Conservation (phyloP, 2,888 invertebrate genomes). For the Sinohyriopsis cumingii region DNA sequence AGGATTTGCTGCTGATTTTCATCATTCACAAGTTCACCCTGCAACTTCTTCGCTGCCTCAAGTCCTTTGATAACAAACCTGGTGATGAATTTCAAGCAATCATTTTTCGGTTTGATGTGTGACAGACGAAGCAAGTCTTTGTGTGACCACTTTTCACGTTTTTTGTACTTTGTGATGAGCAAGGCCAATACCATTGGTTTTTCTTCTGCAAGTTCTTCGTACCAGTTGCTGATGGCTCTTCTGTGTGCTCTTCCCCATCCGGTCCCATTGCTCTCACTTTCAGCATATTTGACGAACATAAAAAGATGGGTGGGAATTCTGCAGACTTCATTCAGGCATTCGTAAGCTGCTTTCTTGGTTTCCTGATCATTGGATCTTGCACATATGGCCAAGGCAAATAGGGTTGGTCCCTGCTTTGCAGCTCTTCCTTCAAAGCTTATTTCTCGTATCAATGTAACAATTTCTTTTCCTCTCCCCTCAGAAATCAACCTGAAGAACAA, state of each 20-base stretch:
- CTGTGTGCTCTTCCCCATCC: conserved; percentile 80
- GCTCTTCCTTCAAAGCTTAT: conserved; percentile 68
- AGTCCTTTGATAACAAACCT: conserved; percentile 52
- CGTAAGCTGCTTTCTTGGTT: conserved; percentile 76
- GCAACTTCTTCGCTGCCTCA: conserved; percentile 42
- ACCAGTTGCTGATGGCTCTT: conserved; percentile 80
- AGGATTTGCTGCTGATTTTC: conserved; percentile 33
- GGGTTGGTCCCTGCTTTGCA: conserved; percentile 72
- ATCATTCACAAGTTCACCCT: conserved; percentile 20
- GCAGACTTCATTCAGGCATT: conserved; percentile 76
- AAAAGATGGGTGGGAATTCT: conserved; percentile 79
- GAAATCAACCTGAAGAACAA: conserved; percentile 56
- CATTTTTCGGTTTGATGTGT: conserved; percentile 46
- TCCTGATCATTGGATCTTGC: conserved; percentile 71
- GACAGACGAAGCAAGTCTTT: conserved; percentile 78
- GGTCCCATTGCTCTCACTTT: conserved; percentile 71
- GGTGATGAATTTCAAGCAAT: conserved; percentile 38
- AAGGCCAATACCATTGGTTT: conserved; percentile 75
- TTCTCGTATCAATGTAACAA: conserved; percentile 61
- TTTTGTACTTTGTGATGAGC: conserved; percentile 78
- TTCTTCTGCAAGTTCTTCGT: conserved; percentile 64
- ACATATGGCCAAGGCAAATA: conserved; percentile 80
- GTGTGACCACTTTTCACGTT: conserved; percentile 82
- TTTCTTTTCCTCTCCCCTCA: conserved; percentile 59
- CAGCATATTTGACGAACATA: conserved; percentile 78